phyloP scores from a whole-genome alignment of 2,113 vertebrate species.

The Oreochromis spilurus region DNA sequence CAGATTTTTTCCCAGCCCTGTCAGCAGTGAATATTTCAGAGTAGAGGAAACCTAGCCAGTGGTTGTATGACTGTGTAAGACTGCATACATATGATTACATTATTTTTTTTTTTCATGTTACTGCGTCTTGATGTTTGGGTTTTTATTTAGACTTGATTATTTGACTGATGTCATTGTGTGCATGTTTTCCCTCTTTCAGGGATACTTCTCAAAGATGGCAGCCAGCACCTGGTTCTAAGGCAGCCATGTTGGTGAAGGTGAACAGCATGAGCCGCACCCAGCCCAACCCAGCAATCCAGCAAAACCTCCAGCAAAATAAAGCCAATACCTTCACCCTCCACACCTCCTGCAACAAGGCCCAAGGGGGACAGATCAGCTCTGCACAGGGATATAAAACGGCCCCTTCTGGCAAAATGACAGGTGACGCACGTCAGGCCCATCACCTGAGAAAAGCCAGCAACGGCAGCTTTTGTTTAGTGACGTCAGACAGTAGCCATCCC shows the following conservation, averaged over 20 bases:
- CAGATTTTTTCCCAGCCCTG: constrained; percentile 24
- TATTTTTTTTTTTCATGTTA: neutral
- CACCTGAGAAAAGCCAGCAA: constrained; percentile 82
- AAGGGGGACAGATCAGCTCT: constrained; percentile 58
- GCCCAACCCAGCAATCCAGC: constrained; percentile 58
- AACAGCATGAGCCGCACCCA: constrained; percentile 75
- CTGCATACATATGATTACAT: neutral
- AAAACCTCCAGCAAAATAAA: constrained; percentile 58
- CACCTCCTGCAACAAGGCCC: constrained; percentile 61
- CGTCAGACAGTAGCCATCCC: constrained; percentile 60
- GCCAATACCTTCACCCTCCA: constrained; percentile 53
- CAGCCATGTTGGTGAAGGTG: constrained; percentile 87
- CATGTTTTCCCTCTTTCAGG: constrained; percentile 42
- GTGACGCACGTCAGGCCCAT: constrained; percentile 74
- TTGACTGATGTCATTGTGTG: neutral
- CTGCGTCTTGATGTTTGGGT: neutral
- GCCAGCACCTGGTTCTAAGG: constrained; percentile 81
- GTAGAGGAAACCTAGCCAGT: neutral
- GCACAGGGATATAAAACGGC: constrained; percentile 66
- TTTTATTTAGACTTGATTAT: neutral
- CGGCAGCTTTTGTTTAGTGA: constrained; percentile 80
- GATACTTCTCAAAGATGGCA: constrained; percentile 80
- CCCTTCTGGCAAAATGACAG: constrained; percentile 54
- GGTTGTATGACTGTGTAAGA: neutral
- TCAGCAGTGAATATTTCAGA: neutral